phyloP scores from a whole-genome alignment of 2,797 vertebrate genomes.

The Macropus fuliginosus region DNA sequence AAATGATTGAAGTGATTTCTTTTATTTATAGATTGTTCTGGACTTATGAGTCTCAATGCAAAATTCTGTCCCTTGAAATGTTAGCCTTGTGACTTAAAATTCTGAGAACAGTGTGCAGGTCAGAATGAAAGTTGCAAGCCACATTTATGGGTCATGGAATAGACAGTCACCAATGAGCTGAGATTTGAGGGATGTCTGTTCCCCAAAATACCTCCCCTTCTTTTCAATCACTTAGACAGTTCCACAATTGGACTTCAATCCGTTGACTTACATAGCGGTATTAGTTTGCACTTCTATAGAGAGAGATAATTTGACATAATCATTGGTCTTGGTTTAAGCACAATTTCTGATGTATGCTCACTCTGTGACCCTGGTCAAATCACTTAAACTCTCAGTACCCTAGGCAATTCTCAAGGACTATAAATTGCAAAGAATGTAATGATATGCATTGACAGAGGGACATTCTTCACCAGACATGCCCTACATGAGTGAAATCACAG shows the following conservation, averaged over 20 bases:
- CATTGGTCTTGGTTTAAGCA: not conserved
- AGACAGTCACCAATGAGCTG: not conserved
- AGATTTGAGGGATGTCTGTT: not conserved
- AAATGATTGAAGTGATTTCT: conserved; percentile 28
- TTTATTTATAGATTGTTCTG: not conserved
- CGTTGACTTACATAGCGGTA: not conserved
- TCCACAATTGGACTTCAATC: not conserved
- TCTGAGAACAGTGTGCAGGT: not conserved
- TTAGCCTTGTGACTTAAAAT: conserved; percentile 11
- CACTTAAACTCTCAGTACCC: not conserved
- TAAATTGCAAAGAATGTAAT: not conserved
- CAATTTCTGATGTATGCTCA: not conserved
- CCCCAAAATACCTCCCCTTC: not conserved
- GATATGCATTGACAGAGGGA: not conserved
- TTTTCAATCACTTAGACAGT: not conserved
- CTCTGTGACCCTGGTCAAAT: not conserved
- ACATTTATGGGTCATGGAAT: conserved; percentile 18
- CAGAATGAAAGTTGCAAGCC: not conserved
- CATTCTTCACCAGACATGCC: not conserved
- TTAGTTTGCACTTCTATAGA: not conserved
- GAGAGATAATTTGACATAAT: not conserved
- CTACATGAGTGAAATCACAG: not conserved
- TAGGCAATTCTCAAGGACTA: not conserved
- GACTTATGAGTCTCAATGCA: not conserved
- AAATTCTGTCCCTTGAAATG: conserved; percentile 11